Base-by-base conservation (phyloP, 2,113 vertebrate genomes). In the Struthidea cinerea region DNA sequence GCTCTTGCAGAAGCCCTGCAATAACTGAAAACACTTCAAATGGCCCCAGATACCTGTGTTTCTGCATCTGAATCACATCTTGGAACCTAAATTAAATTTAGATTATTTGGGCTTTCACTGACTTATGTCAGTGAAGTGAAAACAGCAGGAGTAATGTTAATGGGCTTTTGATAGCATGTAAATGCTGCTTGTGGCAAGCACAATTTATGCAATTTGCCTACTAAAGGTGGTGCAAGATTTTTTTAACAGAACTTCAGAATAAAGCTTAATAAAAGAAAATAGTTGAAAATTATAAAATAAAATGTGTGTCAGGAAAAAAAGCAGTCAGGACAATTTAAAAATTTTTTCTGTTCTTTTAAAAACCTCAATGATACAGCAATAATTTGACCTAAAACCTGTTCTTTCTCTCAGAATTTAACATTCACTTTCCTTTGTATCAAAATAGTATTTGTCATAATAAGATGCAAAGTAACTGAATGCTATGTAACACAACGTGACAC, bases 401-500 rank as follows among this genome's bases (percentile, higher is more conserved):
- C 41, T 76, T 65, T 59, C 53, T 87, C 39, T 87, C 67, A 71
- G 75, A 93, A 92, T 90, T 84, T 89, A 93, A 44, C 68, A 69
- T 78, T 79, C 37, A 11, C 52, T 77, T 93, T 60, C 53, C 24
- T 85, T 89, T 96, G 63, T 71, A 96, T 95, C 91, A 91, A 91
- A 95, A 46, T 56, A 96, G 53, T 53, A 56, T 90, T 91, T 81
- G 84, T 90, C 93, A 89, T 96, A 97, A 94, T 83, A 57, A 97
- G 90, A 96, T 89, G 71, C 83, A 92, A 94, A 96, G 75, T 88
- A 92, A 91, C 87, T 87, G 89, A 90, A 93, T 76, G 84, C 89
- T 89, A 50, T 93, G 85, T 96, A 96, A 97, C 87, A 76, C 82
- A 91, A 92, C 87, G 90, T 67, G 88, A 89, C 80, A 93, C 79